Evolutionary conservation across 2,888 invertebrate genomes (phyloP), one percentile per base, ranked within the genome.

Genomic region (Hypena proboscidalis): DNA sequence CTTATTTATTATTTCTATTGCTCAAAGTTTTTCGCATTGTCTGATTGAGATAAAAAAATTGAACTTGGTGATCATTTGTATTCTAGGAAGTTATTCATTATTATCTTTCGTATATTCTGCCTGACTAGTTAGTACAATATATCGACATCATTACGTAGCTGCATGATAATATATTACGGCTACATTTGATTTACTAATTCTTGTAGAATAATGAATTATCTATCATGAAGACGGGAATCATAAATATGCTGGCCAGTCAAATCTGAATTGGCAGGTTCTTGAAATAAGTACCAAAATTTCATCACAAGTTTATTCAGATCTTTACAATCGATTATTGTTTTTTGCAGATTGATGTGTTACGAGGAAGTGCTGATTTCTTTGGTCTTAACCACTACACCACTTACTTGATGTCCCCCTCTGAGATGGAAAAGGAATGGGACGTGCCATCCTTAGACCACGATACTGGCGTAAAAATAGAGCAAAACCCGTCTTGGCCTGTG

Each of bases 381-480:
- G 93, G 93, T 0, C 58, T 93, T 9, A 94, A 94, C 61, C 92
- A 92, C 58, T 94, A 94, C 66, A 90, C 92, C 0, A 80, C 87
- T 0, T 81, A 61, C 25, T 29, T 85, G 8, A 83, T 82, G 67
- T 89, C 88, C 0, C 81, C 84, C n/a, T 79, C 82, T 0, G 44
- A 59, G 0, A 70, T 70, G 63, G 81, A 85, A 9, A 45, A 67
- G 0, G 52, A 40, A 0, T 85, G 80, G 83, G 30, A 34, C 5
- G 61, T 82, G 3, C 87, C 83, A 1, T 90, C 83, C 1, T 62
- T 77, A 58, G 80, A 85, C 7, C 83, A 85, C 10, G 91, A 91
- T 33, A 70, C 77, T 0, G 85, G 80, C 0, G 83, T 85, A 0
- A 75, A 70, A 32, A 25, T 77, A 4, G 79, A 79, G 13, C 84